Conservation (phyloP, 2,113 vertebrate genomes). For the Phalacrocorax brasilianus region DNA sequence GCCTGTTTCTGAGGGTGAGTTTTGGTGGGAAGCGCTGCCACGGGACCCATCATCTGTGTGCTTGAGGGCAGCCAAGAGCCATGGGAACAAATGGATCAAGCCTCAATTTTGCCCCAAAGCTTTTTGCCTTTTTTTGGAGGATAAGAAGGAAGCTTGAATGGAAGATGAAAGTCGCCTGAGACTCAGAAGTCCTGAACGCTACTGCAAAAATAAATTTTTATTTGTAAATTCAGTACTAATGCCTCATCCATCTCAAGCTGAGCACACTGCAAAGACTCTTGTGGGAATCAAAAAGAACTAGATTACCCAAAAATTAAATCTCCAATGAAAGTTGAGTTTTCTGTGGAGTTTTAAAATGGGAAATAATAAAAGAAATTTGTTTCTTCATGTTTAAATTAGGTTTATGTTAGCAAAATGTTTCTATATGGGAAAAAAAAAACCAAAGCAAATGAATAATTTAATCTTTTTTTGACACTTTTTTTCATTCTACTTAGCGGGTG, state of each 20-base stretch:
- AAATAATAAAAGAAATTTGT: not conserved
- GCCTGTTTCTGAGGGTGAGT: not conserved
- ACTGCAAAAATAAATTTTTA: not conserved
- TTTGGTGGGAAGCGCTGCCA: not conserved
- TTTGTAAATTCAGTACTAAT: not conserved
- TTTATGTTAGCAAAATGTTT: not conserved
- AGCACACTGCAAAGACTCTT: not conserved
- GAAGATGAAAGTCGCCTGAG: not conserved
- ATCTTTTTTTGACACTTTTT: not conserved
- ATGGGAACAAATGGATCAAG: not conserved
- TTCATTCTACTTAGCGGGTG: not conserved
- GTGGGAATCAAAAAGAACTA: not conserved
- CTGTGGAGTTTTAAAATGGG: not conserved
- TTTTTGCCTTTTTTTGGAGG: not conserved
- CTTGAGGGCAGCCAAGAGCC: not conserved
- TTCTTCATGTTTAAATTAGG: not conserved
- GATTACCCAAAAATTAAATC: not conserved
- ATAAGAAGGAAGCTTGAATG: not conserved
- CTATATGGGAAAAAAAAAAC: not conserved
- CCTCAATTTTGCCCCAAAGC: not conserved
- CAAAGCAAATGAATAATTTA: not conserved
- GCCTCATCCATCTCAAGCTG: not conserved
- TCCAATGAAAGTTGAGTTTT: not conserved
- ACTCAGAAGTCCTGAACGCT: not conserved
- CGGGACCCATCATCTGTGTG: not conserved